Evolutionary conservation across 2,797 vertebrate genomes (phyloP).

Genomic region (Xyrichtys novacula): DNA sequence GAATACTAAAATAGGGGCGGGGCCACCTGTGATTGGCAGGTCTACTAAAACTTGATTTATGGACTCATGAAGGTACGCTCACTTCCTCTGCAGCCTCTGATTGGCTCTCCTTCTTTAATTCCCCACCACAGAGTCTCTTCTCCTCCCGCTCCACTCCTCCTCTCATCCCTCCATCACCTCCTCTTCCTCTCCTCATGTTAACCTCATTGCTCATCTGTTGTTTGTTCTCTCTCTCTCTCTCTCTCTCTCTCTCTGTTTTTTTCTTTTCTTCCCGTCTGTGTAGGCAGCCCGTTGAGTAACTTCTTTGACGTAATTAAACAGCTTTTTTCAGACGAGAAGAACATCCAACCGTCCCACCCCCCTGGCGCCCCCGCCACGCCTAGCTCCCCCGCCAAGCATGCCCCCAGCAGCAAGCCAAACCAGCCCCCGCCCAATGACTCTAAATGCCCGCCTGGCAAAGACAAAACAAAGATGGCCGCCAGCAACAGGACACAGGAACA

Average conservation of each 20-base stretch:
- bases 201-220: constrained; percentile 85
- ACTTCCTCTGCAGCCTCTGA: neutral
- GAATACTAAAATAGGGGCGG: too few relatives aligned
- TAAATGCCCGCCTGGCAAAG: constrained; percentile 92
- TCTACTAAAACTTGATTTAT: too few relatives aligned
- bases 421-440: constrained; percentile 93
- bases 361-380: constrained; percentile 92
- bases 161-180: constrained; percentile 70
- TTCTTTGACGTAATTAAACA: constrained; percentile 99
- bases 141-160: constrained; percentile 54
- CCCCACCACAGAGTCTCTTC: constrained; percentile 49
- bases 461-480: constrained; percentile 92
- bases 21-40: too few relatives aligned
- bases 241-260: constrained; percentile 79
- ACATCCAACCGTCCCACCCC: constrained; percentile 92
- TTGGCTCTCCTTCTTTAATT: neutral
- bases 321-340: constrained; percentile 99
- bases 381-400: constrained; percentile 93
- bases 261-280: constrained; percentile 90
- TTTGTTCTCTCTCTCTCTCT: constrained; percentile 84
- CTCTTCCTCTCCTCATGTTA: constrained; percentile 71
- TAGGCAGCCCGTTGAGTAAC: constrained; percentile 99
- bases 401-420: constrained; percentile 89
- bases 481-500: constrained; percentile 93
- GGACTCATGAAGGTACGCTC: neutral